Evolutionary conservation across 2,888 invertebrate genomes (phyloP), one percentile per base, ranked within the genome.

Genomic region (Melieria crassipennis): DNA sequence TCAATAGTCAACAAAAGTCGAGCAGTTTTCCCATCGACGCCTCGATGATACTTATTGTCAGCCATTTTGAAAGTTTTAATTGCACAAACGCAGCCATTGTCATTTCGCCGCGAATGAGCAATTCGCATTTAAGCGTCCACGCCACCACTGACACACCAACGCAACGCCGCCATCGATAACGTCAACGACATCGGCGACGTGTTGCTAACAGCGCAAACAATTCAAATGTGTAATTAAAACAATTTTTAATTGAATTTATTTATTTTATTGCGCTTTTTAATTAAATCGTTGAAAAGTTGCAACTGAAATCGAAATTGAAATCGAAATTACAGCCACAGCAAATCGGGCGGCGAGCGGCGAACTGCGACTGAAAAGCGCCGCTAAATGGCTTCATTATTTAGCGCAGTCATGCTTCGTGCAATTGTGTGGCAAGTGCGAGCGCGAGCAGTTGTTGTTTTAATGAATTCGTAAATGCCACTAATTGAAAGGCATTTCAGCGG

Each of bases 181-280:
- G 52, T 57, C 42, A 58, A 58, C 50, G 13, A 50, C 58, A 67
- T 58, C 43, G n/a, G 13, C 58, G 30, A 30, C 30, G 30, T 30
- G 30, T 30, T 30, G 30, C 30, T 30, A 30, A 42, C 9, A 42
- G 48, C 16, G 48, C 64, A 63, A 50, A 43, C 65, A 64, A 70
- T 58, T 70, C 13, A 65, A 70, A 65, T 65, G n/a, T 60, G 58
- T 65, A 65, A 65, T 70, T 65, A 70, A 58, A 43, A 52, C 77
- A 79, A 78, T 76, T 75, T 79, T 80, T 81, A 81, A 83, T 81
- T 83, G 79, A 80, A 78, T 78, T 79, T 78, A 78, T 79, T 78
- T 79, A 78, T 79, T 78, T 79, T 77, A 79, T 78, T 78, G 75
- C 70, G 75, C 79, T 77, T 80, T 80, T 81, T 80, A 81, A 81